A percentile compares a stretch with the other conserved stretches of the same genome.
phyloP scores from a whole-genome alignment of 2,797 vertebrate species.

The Macropodus opercularis region DNA sequence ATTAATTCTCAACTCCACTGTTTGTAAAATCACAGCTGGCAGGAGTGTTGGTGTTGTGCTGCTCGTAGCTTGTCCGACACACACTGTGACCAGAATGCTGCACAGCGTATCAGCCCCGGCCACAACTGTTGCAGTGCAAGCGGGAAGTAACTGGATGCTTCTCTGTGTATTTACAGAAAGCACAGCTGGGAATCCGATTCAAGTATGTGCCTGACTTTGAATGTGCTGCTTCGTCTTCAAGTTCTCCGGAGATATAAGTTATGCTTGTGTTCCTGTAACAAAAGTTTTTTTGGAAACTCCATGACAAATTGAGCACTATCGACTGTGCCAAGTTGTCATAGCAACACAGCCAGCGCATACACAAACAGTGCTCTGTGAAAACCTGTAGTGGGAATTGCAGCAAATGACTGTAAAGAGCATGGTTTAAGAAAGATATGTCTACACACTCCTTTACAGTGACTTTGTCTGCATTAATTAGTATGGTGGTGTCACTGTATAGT shows the following conservation, averaged over 20 bases:
- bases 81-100: constrained; percentile 73
- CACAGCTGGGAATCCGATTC: constrained; percentile 57
- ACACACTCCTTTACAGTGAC: constrained; percentile 69
- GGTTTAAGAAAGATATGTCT: constrained; percentile 41
- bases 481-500: constrained; percentile 60
- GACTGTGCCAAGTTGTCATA: constrained; percentile 73
- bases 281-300: constrained; percentile 30
- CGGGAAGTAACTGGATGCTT: constrained; percentile 51
- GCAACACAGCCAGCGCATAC: constrained; percentile 66
- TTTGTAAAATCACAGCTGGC: constrained; percentile 61
- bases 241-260: constrained; percentile 12
- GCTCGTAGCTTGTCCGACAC: constrained; percentile 56
- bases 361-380: constrained; percentile 61
- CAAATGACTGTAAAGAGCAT: constrained; percentile 47
- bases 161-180: constrained; percentile 48
- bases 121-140: constrained; percentile 29
- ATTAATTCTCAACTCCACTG: constrained; percentile 32
- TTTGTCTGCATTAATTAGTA: constrained; percentile 70
- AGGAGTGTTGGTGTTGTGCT: constrained; percentile 40
- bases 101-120: constrained; percentile 47
- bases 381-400: constrained; percentile 38
- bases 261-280: constrained; percentile 20
- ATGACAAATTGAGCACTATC: constrained; percentile 59
- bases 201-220: constrained; percentile 25
- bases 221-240: constrained; percentile 17